Percentiles rank a stretch among this genome's conserved stretches.
Conservation (phyloP, 2,113 vertebrate genomes). For the Pavo muticus region DNA sequence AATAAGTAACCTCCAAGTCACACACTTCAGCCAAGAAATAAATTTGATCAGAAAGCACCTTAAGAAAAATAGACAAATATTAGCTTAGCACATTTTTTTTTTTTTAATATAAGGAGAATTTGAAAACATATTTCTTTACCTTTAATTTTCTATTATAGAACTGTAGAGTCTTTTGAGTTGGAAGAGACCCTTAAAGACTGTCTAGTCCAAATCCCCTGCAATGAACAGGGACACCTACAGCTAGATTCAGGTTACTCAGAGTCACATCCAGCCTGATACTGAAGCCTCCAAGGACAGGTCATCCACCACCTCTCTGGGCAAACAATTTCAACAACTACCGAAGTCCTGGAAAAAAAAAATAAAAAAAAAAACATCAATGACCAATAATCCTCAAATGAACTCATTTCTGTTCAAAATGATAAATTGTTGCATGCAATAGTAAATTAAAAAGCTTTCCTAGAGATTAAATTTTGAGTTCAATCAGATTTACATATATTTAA, state of each 20-base stretch:
- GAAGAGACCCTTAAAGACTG: too few species aligned
- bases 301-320: too few species aligned
- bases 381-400: conserved; percentile 9
- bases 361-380: not conserved
- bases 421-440: not conserved
- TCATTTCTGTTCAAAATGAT: conserved; percentile 19
- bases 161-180: not conserved
- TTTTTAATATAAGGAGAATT: not conserved
- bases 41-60: not conserved
- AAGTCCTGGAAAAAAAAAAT: not conserved
- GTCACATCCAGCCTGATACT: too few species aligned
- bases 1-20: not conserved
- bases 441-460: conserved; percentile 16
- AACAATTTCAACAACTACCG: not conserved
- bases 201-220: too few species aligned
- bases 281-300: too few species aligned
- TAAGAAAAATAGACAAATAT: not conserved
- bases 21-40: not conserved
- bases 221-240: too few species aligned
- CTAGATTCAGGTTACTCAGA: too few species aligned
- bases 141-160: not conserved
- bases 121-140: not conserved
- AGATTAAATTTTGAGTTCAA: conserved; percentile 12
- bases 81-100: not conserved
- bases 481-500: conserved; percentile 43